Evolutionary conservation across 2,888 invertebrate species (phyloP).

Genomic region (Eupithecia subfuscata): DNA sequence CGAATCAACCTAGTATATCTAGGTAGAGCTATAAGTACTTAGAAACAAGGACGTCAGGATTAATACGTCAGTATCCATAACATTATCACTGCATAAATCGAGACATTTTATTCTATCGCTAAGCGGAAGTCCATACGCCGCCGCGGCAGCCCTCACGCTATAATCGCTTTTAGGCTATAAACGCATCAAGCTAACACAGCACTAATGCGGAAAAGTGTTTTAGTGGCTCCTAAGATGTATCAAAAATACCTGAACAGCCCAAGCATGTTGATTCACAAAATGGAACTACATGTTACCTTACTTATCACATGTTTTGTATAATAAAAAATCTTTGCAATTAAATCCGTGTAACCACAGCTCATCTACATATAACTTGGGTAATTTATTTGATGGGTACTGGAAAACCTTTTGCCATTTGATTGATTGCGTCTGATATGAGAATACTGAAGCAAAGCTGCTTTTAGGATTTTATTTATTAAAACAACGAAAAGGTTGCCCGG

Average conservation of each 20-base stretch:
- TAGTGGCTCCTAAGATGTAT: too few relatives aligned
- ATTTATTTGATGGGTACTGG: too few relatives aligned
- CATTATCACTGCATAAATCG: neutral
- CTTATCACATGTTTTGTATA: too few relatives aligned
- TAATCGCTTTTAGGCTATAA: slow-evolving; percentile 28
- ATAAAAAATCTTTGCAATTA: slow-evolving; percentile 11
- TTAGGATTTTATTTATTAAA: neutral
- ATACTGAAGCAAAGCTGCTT: neutral
- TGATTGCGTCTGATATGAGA: neutral
- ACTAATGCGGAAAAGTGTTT: too few relatives aligned
- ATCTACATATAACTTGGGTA: neutral
- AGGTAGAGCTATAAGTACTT: neutral
- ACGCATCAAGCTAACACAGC: too few relatives aligned
- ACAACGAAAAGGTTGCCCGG: neutral
- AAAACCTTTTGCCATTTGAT: slow-evolving; percentile 1
- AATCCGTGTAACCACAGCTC: slow-evolving; percentile 13
- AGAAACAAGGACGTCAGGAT: neutral
- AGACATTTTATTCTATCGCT: neutral
- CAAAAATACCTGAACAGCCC: too few relatives aligned
- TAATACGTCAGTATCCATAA: neutral
- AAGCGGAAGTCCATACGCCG: slow-evolving; percentile 14
- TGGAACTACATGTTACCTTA: too few relatives aligned
- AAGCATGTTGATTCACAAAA: too few relatives aligned
- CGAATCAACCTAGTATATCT: too few relatives aligned
- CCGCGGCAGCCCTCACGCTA: slow-evolving; percentile 64